Percentiles rank a stretch among this genome's conserved stretches.
These are phyloP conservation scores for Aegotheles bennettii DNA, from an alignment of 2,113 vertebrate genomes.

Conservation along the genomic window DNA sequence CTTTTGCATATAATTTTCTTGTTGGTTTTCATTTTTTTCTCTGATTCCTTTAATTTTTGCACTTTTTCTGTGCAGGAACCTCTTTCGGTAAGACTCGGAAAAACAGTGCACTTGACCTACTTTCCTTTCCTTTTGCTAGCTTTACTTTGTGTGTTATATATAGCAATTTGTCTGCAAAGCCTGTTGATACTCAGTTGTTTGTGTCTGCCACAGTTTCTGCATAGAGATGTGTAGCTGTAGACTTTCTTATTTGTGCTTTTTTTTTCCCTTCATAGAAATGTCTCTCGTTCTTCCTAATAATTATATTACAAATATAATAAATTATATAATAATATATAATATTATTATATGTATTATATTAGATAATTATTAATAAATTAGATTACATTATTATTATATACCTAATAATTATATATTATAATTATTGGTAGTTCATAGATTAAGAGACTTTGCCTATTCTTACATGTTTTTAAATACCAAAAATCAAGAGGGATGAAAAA, in stretches of 20 bases:
- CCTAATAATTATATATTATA: too few relatives aligned
- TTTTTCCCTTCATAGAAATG: background rate
- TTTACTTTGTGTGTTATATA: background rate
- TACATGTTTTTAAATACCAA: background rate
- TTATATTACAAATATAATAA: too few relatives aligned
- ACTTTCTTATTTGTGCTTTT: background rate
- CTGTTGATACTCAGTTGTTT: background rate
- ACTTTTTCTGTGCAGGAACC: background rate
- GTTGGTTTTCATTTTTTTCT: background rate
- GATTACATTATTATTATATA: too few relatives aligned
- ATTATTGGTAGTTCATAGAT: background rate
- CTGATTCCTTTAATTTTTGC: background rate
- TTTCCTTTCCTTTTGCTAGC: background rate
- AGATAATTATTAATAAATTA: too few relatives aligned
- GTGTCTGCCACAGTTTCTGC: background rate
- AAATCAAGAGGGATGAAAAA: background rate
- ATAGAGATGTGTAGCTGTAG: background rate
- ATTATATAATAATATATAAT: too few relatives aligned
- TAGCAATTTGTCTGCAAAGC: background rate
- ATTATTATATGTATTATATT: too few relatives aligned
- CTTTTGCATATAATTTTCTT: background rate
- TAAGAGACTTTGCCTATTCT: background rate
- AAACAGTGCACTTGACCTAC: background rate
- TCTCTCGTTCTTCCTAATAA: background rate
- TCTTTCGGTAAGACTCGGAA: slow-evolving; percentile 46